phyloP scores from a whole-genome alignment of 2,113 vertebrate genomes.

The Gallinago media region DNA sequence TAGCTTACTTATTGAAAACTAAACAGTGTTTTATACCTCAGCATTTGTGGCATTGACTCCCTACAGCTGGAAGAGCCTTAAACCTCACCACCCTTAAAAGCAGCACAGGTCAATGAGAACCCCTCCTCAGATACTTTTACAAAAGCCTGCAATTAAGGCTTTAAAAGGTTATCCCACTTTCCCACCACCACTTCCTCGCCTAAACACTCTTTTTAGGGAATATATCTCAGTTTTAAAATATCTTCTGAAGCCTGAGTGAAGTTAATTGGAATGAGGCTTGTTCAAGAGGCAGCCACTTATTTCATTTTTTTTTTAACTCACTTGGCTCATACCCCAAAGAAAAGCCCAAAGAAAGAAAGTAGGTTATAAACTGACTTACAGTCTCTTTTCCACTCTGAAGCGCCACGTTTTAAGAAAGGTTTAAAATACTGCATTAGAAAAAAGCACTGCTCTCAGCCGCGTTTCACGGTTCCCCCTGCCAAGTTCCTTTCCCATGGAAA shows the following conservation, averaged over 20 bases:
- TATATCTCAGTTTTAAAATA: background rate
- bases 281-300: background rate
- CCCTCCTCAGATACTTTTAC: background rate
- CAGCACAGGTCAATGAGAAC: background rate
- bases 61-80: background rate
- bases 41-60: background rate
- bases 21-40: background rate
- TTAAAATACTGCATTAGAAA: conserved; percentile 20
- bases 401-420: conserved; percentile 2
- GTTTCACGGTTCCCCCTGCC: background rate
- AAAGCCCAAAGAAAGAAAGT: conserved; percentile 36
- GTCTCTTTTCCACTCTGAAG: conserved; percentile 2
- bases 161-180: background rate
- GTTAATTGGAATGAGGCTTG: background rate
- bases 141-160: background rate
- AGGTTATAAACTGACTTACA: conserved; percentile 37
- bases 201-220: background rate
- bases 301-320: background rate
- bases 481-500: conserved; percentile 68
- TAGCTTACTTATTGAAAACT: background rate
- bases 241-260: background rate
- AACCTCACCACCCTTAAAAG: background rate
- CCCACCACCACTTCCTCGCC: background rate
- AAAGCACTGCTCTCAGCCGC: background rate
- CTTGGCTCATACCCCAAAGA: background rate